Evolutionary conservation across 2,888 invertebrate species (phyloP).

Genomic region (Xestia xanthographa): DNA sequence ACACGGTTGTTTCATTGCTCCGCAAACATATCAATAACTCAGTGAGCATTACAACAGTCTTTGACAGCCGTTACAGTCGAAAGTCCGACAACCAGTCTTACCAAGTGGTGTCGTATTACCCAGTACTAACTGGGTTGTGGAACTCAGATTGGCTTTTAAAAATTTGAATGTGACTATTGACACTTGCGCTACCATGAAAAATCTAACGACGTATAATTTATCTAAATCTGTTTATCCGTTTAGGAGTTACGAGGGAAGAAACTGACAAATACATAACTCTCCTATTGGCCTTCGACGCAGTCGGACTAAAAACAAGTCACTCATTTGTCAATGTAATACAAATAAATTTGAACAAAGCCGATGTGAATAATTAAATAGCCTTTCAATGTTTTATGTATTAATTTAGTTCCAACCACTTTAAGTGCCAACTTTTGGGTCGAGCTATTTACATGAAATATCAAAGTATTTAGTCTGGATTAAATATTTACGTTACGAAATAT

Average conservation of each 20-base stretch:
- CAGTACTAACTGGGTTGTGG: too few relatives aligned
- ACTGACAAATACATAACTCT: not conserved
- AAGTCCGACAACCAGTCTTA: too few relatives aligned
- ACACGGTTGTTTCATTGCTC: too few relatives aligned
- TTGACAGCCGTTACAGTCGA: too few relatives aligned
- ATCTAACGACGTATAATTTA: not conserved
- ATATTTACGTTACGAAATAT: not conserved
- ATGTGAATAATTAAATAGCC: constrained; percentile 2
- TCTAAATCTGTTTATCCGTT: not conserved
- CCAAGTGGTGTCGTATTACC: too few relatives aligned
- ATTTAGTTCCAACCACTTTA: constrained; percentile 23
- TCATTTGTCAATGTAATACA: not conserved
- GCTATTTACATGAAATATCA: constrained; percentile 13
- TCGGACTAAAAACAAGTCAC: not conserved
- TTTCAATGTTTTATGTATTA: constrained; percentile 16
- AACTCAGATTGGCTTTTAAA: too few relatives aligned
- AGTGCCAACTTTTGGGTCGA: constrained; percentile 33
- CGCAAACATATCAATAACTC: too few relatives aligned
- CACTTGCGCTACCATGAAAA: not conserved
- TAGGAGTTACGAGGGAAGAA: not conserved
- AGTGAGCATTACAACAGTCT: too few relatives aligned
- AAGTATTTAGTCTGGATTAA: constrained; percentile 14
- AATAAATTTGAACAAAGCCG: constrained; percentile 27
- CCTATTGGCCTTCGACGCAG: not conserved
- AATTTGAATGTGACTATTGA: not conserved